Conservation (phyloP, 2,797 vertebrate genomes). For the Fistularia tabacaria region DNA sequence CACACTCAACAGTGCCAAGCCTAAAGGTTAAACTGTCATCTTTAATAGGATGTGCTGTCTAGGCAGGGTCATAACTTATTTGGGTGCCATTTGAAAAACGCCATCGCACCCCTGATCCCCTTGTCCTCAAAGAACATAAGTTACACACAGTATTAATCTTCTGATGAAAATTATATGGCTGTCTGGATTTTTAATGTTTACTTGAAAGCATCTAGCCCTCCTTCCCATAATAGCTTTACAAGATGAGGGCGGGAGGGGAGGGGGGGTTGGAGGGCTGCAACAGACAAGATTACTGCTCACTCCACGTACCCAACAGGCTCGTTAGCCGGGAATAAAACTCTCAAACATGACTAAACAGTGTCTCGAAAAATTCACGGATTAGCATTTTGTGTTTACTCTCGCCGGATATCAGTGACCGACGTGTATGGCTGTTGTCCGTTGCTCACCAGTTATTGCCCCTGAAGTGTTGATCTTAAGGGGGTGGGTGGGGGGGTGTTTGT, state of each 20-base stretch:
- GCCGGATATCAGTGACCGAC: too few relatives aligned
- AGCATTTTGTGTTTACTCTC: background rate
- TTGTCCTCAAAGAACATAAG: conserved; percentile 67
- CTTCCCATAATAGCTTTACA: conserved; percentile 61
- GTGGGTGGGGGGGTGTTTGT: too few relatives aligned
- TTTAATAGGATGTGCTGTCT: conserved; percentile 69
- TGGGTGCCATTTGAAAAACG: conserved; percentile 67
- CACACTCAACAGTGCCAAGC: conserved; percentile 46
- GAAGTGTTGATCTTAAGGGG: too few relatives aligned
- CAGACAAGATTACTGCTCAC: conserved; percentile 21
- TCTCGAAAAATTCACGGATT: background rate
- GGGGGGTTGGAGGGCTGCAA: conserved; percentile 10
- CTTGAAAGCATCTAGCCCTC: conserved; percentile 47
- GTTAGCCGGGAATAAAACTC: background rate
- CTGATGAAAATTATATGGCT: conserved; percentile 69
- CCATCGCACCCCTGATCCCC: conserved; percentile 42
- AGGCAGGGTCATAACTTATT: conserved; percentile 69
- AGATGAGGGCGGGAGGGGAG: conserved; percentile 49
- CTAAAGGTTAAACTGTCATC: conserved; percentile 73
- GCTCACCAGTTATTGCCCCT: too few relatives aligned
- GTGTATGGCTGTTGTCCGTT: too few relatives aligned
- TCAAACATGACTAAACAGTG: background rate
- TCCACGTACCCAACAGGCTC: conserved; percentile 11
- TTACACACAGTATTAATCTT: conserved; percentile 68
- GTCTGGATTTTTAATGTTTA: conserved; percentile 69